Evolutionary conservation across 2,113 vertebrate species (phyloP).

Genomic region (Pogonocichla stellata): DNA sequence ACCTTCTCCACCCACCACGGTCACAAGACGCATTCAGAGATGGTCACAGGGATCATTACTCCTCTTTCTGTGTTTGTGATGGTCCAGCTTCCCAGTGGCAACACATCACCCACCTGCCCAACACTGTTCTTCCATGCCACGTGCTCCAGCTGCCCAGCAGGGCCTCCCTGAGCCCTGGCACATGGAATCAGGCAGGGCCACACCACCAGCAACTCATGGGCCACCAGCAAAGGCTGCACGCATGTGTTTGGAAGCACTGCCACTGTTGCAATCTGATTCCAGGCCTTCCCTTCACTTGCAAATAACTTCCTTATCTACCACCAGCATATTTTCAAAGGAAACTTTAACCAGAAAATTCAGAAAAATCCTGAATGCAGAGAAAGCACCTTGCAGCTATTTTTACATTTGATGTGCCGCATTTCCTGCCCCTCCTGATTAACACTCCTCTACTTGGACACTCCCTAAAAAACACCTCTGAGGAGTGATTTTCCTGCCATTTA

Average conservation of each 20-base stretch:
- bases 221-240: not conserved
- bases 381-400: constrained; percentile 54
- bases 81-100: fast-evolving
- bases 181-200: not conserved
- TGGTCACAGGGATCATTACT: fast-evolving
- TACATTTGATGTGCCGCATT: not conserved
- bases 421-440: constrained; percentile 8
- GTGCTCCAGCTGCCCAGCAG: not conserved
- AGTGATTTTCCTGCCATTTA: not conserved
- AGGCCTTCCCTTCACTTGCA: not conserved
- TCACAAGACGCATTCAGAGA: not conserved
- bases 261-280: not conserved
- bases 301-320: constrained; percentile 46
- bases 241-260: not conserved
- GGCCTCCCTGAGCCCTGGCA: fast-evolving
- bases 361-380: constrained; percentile 6
- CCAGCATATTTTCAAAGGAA: constrained; percentile 36
- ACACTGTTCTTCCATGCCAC: fast-evolving
- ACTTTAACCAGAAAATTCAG: constrained; percentile 46
- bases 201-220: fast-evolving
- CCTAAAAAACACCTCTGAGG: constrained; percentile 16
- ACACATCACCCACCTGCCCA: too few relatives aligned
- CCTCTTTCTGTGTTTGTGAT: fast-evolving
- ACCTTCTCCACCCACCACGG: not conserved
- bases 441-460: not conserved